These are phyloP conservation scores for Hermetia illucens DNA, from an alignment of 1,140 invertebrate species.

Conservation along the genomic window DNA sequence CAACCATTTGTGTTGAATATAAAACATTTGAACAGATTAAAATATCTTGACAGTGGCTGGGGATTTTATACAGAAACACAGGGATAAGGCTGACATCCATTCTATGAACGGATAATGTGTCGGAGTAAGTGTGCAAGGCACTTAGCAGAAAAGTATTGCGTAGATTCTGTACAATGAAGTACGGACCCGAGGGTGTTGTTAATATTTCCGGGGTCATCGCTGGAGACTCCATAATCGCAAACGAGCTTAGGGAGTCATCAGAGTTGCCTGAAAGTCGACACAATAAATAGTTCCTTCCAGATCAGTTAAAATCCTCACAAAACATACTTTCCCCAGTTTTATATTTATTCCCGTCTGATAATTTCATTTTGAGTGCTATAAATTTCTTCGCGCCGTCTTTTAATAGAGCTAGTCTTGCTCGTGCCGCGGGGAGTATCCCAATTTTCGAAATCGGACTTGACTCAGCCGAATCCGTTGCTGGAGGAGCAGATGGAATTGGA, in stretches of 20 bases:
- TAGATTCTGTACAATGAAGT: constrained; percentile 25
- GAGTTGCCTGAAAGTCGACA: neutral
- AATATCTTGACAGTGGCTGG: constrained; percentile 28
- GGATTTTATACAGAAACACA: constrained; percentile 54
- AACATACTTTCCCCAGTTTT: constrained; percentile 28
- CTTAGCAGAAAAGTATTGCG: constrained; percentile 25
- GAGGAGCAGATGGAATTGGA: no score
- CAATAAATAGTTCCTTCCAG: neutral
- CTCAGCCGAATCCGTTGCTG: no score
- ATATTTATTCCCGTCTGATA: constrained; percentile 43
- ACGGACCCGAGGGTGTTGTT: constrained; percentile 21
- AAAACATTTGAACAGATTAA: constrained; percentile 27
- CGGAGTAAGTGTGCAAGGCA: constrained; percentile 25
- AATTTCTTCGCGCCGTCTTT: constrained; percentile 54
- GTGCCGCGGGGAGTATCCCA: constrained; percentile 33
- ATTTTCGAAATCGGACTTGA: no score
- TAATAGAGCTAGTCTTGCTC: constrained; percentile 43
- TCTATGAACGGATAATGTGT: constrained; percentile 37
- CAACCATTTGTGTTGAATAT: constrained; percentile 26
- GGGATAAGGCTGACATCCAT: constrained; percentile 48
- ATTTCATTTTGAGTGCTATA: constrained; percentile 43
- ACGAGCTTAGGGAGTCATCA: constrained; percentile 10
- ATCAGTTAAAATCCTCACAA: neutral
- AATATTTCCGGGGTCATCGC: constrained; percentile 23
- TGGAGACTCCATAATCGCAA: constrained; percentile 28